Evolutionary conservation across 2,797 vertebrate genomes (phyloP), one percentile per base, ranked within the genome.

Genomic region (Melanotaenia trifasciata): DNA sequence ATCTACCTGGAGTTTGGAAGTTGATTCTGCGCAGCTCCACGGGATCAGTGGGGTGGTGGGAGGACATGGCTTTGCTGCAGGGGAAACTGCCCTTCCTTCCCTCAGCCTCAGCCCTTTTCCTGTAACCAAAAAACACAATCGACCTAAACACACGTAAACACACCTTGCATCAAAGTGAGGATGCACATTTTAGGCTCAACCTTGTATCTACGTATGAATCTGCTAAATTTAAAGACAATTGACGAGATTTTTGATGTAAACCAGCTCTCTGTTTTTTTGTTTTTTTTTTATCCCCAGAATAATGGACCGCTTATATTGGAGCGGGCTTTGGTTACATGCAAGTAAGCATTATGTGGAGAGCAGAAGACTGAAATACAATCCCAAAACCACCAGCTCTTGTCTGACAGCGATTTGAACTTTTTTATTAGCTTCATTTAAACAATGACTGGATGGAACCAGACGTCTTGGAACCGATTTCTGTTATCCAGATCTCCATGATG

Each of bases 21-120:
- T 99, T 99, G 94, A 99, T 98, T 78, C 98, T 95, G 59, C 98
- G 96, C 3, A 99, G 95, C 89, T 99, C 98, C 79, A 99, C 98
- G 0, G 98, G 97, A 72, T 99, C 98, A 40, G 98, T 99, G 81
- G 98, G 98, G 80, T 99, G 97, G 82, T 99, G 98, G 65, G 98
- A 99, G 62, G 96, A 97, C 89, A 98, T 95, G 58, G 98, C 97
- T 89, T 99, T 99, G 92, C 93, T 98, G 90, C 97, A 98, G 2
- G 97, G 98, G 81, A 99, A 96, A 84, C 97, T 99, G 91, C 96
- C 96, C 79, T 99, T 99, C 89, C 98, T 96, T 84, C 96, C 98
- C 68, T 99, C 98, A 0, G 97, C 95, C 78, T 99, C 98, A 9
- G 98, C 97, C 59, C 98, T 95, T 90, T 99, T 99, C 93, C 98